Conservation (phyloP, 2,797 vertebrate genomes). For the Jordanella pulchra region DNA sequence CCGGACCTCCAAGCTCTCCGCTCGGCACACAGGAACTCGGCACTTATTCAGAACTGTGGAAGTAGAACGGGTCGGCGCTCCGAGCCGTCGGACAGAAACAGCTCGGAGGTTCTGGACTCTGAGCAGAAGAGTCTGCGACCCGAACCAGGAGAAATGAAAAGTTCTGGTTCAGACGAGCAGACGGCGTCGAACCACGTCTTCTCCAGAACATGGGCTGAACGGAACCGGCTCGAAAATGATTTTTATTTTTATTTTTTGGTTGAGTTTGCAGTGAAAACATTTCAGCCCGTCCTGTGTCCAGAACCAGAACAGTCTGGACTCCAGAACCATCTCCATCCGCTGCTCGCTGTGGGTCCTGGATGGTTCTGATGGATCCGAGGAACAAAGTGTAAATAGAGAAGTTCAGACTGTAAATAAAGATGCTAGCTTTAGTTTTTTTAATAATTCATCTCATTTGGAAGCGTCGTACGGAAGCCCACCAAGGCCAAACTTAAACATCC, state of each 20-base stretch:
- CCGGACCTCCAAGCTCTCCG: constrained; percentile 72
- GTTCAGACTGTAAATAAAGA: constrained; percentile 73
- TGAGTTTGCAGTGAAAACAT: constrained; percentile 56
- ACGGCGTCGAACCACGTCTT: constrained; percentile 7
- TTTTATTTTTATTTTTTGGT: constrained; percentile 27
- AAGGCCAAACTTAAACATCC: constrained; percentile 24
- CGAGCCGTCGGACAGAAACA: neutral
- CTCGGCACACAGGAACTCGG: constrained; percentile 73
- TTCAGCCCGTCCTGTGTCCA: neutral
- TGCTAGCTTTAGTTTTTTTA: constrained; percentile 51
- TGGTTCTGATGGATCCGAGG: constrained; percentile 32
- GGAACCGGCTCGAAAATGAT: constrained; percentile 39
- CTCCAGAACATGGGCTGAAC: constrained; percentile 53
- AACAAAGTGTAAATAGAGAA: constrained; percentile 72
- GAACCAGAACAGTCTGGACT: neutral
- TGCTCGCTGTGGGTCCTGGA: neutral
- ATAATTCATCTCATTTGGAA: constrained; percentile 42
- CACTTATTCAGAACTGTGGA: constrained; percentile 77
- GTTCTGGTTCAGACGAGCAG: constrained; percentile 3
- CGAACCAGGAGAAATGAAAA: neutral
- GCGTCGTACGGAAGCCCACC: constrained; percentile 22
- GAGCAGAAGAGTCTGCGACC: neutral
- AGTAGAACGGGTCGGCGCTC: constrained; percentile 9
- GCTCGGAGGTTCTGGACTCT: neutral
- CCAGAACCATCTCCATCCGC: neutral